Percentiles rank a stretch among this genome's conserved stretches.
Evolutionary conservation across 2,888 invertebrate species (phyloP).

Genomic region (Elysia crispata): DNA sequence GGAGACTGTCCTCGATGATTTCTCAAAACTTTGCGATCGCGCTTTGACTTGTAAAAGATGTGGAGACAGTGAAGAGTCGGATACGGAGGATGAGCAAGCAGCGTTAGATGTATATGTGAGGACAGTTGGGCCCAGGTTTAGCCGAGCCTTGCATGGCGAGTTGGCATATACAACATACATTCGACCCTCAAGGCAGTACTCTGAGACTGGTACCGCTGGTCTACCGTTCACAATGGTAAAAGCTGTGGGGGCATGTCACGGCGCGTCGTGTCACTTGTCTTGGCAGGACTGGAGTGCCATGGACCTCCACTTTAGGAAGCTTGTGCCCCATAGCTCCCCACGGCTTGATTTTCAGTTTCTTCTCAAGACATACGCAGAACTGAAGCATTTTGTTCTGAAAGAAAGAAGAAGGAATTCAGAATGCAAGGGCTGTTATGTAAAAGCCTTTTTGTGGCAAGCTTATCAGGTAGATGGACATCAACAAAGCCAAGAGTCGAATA

Average conservation of each 20-base stretch:
- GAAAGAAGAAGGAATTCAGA: slow-evolving; percentile 29
- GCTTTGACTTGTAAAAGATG: neutral
- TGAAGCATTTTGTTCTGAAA: slow-evolving; percentile 39
- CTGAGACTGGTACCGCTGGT: neutral
- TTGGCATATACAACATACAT: slow-evolving; percentile 29
- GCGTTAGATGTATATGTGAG: slow-evolving; percentile 32
- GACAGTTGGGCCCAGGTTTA: neutral
- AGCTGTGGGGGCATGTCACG: slow-evolving; percentile 24
- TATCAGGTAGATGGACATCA: neutral
- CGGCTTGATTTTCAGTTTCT: slow-evolving; percentile 44
- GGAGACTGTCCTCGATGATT: neutral
- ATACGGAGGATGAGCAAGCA: slow-evolving; percentile 45
- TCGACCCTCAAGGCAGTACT: slow-evolving; percentile 20
- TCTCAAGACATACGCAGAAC: slow-evolving; percentile 41
- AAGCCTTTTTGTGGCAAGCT: neutral
- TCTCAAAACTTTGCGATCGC: slow-evolving; percentile 18
- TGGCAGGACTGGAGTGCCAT: slow-evolving; percentile 34
- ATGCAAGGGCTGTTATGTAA: slow-evolving; percentile 33
- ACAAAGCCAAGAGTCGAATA: too few species aligned
- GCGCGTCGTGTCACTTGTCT: slow-evolving; percentile 36
- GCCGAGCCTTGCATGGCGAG: slow-evolving; percentile 42
- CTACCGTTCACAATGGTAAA: neutral
- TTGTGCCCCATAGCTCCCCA: slow-evolving; percentile 41
- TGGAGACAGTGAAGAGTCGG: slow-evolving; percentile 35
- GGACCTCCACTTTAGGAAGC: slow-evolving; percentile 37